A percentile compares a stretch with the other conserved stretches of the same genome.
phyloP scores from a whole-genome alignment of 1,140 invertebrate genomes.

The Panagrolaimus sp. region DNA sequence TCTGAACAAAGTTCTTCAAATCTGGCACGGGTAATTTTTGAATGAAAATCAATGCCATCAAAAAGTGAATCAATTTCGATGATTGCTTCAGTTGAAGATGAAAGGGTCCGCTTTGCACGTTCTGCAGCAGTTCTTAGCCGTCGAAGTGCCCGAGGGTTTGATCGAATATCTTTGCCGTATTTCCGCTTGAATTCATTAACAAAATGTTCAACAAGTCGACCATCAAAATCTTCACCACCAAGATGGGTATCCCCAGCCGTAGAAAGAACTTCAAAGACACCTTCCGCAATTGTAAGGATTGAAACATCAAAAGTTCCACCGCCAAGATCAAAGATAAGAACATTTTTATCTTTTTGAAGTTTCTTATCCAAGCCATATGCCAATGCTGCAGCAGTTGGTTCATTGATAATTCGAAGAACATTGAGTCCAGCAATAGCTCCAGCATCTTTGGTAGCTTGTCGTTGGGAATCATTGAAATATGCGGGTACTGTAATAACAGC shows the following conservation, averaged over 20 bases:
- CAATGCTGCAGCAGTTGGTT: conserved; percentile 64
- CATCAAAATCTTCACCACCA: conserved; percentile 95
- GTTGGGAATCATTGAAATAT: conserved; percentile 64
- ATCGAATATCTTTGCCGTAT: conserved; percentile 77
- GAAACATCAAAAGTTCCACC: conserved; percentile 97
- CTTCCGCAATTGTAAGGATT: conserved; percentile 87
- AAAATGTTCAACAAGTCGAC: conserved; percentile 89
- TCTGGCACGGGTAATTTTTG: conserved; percentile 82
- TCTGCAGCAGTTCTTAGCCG: conserved; percentile 87
- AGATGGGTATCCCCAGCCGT: conserved; percentile 94
- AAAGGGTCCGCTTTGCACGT: conserved; percentile 86
- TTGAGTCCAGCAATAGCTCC: conserved; percentile 64
- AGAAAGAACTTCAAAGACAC: conserved; percentile 85
- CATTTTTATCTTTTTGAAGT: conserved; percentile 61
- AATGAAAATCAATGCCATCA: conserved; percentile 94
- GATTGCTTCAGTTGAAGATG: conserved; percentile 83
- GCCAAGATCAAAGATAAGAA: conserved; percentile 80
- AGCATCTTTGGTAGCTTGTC: conserved; percentile 65
- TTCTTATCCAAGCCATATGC: conserved; percentile 64
- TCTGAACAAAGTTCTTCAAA: conserved; percentile 91
- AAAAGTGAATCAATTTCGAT: conserved; percentile 91
- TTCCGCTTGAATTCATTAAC: conserved; percentile 94
- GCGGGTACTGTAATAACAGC: conserved; percentile 68
- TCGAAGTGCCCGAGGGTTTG: conserved; percentile 84
- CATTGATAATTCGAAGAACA: conserved; percentile 64